Conservation (phyloP, 2,888 invertebrate species). For the Pteria penguin region DNA sequence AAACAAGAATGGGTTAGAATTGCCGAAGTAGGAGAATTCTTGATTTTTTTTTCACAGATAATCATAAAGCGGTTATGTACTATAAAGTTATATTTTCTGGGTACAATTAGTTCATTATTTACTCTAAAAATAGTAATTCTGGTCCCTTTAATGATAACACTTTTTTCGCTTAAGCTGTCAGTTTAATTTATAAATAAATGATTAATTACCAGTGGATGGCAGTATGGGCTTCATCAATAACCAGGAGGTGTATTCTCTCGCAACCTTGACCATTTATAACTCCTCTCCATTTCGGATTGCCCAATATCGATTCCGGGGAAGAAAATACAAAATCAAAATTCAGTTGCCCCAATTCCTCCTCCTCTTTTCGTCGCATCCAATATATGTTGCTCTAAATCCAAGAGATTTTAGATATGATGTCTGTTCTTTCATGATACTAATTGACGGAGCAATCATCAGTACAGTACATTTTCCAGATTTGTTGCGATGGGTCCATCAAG, state of each 20-base stretch:
- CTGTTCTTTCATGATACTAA: constrained; percentile 7
- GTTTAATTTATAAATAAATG: too few species aligned
- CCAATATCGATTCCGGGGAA: constrained; percentile 2
- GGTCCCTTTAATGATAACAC: too few species aligned
- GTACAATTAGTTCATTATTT: too few species aligned
- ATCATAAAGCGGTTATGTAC: too few species aligned
- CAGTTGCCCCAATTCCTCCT: background rate
- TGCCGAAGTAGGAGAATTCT: too few species aligned
- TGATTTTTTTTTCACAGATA: too few species aligned
- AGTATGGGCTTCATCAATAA: constrained; percentile 12
- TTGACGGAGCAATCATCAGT: background rate
- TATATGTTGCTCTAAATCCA: constrained; percentile 8
- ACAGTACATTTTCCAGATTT: background rate
- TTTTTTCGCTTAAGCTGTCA: too few species aligned
- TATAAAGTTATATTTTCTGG: too few species aligned
- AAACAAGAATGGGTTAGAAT: too few species aligned
- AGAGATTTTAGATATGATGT: background rate
- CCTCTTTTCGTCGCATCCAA: constrained; percentile 6
- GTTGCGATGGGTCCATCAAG: background rate
- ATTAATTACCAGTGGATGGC: constrained; percentile 1
- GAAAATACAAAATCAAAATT: background rate
- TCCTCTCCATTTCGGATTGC: constrained; percentile 1
- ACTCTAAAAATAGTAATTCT: too few species aligned
- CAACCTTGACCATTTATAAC: background rate
- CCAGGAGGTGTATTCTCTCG: background rate